phyloP scores from a whole-genome alignment of 1,140 invertebrate genomes.

The Caenorhabditis elegans region DNA sequence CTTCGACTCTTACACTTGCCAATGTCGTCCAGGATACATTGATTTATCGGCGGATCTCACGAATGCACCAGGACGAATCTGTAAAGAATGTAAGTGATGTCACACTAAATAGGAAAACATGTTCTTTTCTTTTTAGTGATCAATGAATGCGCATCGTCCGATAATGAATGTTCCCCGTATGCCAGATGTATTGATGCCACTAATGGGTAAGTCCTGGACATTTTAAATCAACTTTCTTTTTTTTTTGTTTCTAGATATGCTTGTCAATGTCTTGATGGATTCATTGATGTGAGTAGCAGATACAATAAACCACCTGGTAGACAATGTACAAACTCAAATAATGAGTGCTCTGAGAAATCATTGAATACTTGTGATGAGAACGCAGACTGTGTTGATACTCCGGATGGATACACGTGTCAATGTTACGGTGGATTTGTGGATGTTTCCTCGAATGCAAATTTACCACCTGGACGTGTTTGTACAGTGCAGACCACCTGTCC shows the following conservation, averaged over 20 bases:
- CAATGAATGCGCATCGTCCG: slow-evolving; percentile 63
- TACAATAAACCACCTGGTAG: slow-evolving; percentile 58
- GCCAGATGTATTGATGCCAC: slow-evolving; percentile 67
- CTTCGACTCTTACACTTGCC: slow-evolving; percentile 63
- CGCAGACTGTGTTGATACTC: slow-evolving; percentile 67
- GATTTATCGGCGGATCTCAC: slow-evolving; percentile 63
- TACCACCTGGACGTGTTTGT: slow-evolving; percentile 64
- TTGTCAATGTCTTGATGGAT: slow-evolving; percentile 67
- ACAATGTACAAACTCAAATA: slow-evolving; percentile 64
- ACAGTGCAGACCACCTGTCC: slow-evolving; percentile 60
- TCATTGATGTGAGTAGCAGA: slow-evolving; percentile 64
- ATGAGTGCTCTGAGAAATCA: slow-evolving; percentile 58
- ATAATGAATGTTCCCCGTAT: slow-evolving; percentile 64
- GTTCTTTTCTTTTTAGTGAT: slow-evolving; percentile 52
- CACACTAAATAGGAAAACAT: not conserved
- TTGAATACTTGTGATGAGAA: slow-evolving; percentile 67
- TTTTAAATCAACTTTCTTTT: not conserved
- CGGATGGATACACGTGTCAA: slow-evolving; percentile 66
- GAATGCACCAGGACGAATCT: slow-evolving; percentile 56
- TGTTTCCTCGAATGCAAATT: slow-evolving; percentile 61
- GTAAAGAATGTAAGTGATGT: slow-evolving; percentile 64
- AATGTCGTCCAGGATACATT: slow-evolving; percentile 60
- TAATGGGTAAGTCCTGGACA: slow-evolving; percentile 52
- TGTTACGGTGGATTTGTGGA: slow-evolving; percentile 68
- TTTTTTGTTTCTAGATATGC: slow-evolving; percentile 38